Percentiles rank a stretch among this genome's conserved stretches.
phyloP scores from a whole-genome alignment of 2,888 invertebrate species.

The Drosophila aldrichi region DNA sequence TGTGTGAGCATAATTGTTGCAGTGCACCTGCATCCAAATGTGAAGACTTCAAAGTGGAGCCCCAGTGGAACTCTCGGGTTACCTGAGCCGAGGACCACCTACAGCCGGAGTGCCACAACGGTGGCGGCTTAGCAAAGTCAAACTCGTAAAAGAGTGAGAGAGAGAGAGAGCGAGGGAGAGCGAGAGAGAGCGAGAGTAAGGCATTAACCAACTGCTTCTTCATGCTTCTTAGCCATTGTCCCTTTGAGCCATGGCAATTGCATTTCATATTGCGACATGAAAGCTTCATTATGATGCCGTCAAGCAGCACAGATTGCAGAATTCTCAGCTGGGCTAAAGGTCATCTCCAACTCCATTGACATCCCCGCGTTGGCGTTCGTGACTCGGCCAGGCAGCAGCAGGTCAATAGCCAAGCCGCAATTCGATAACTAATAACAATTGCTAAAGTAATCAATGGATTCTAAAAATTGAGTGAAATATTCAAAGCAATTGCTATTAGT shows the following conservation, averaged over 20 bases:
- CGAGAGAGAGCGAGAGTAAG: not conserved
- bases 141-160: not conserved
- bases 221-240: slow-evolving; percentile 7
- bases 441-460: not conserved
- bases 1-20: slow-evolving; percentile 70
- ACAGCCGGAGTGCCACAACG: slow-evolving; percentile 1
- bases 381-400: slow-evolving; percentile 32
- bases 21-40: slow-evolving; percentile 50
- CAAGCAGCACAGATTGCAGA: slow-evolving; percentile 38
- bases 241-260: slow-evolving; percentile 7
- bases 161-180: too few relatives aligned
- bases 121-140: slow-evolving; percentile 23
- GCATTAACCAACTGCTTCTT: slow-evolving; percentile 13
- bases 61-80: slow-evolving; percentile 53
- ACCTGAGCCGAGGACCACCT: slow-evolving; percentile 53
- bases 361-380: slow-evolving; percentile 36
- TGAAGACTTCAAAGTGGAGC: slow-evolving; percentile 41
- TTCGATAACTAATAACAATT: slow-evolving; percentile 27
- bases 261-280: slow-evolving; percentile 24
- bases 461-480: not conserved
- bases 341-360: slow-evolving; percentile 34
- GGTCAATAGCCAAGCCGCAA: slow-evolving; percentile 50
- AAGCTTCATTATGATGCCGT: slow-evolving; percentile 24
- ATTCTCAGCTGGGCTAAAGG: slow-evolving; percentile 39
- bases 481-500: not conserved